A percentile compares a stretch with the other conserved stretches of the same genome.
phyloP scores from a whole-genome alignment of 2,113 vertebrate genomes.

The Hepsetus odoe region DNA sequence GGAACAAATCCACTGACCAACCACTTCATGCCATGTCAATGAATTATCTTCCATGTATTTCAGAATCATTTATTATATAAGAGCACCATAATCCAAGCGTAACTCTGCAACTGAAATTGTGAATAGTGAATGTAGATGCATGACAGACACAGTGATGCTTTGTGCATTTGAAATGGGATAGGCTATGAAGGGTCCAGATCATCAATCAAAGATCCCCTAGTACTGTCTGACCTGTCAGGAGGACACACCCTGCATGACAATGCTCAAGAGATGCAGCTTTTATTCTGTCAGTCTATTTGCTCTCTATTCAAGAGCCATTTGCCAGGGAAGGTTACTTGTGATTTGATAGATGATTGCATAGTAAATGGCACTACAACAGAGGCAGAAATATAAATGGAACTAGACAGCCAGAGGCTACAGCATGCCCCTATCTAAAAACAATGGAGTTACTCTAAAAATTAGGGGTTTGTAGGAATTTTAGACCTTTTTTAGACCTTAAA shows the following conservation, averaged over 20 bases:
- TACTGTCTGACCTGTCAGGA: neutral
- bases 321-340: neutral
- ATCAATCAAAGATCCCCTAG: neutral
- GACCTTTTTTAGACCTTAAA: neutral
- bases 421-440: neutral
- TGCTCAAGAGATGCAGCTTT: conserved; percentile 4
- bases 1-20: too few species aligned
- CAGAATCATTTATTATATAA: too few species aligned
- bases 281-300: conserved; percentile 5
- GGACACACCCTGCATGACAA: neutral
- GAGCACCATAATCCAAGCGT: too few species aligned
- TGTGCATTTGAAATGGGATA: neutral
- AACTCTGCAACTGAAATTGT: too few species aligned
- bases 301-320: conserved; percentile 2
- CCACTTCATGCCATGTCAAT: too few species aligned
- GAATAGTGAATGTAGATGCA: too few species aligned
- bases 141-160: neutral
- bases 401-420: neutral
- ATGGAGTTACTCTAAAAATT: neutral
- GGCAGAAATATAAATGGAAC: neutral
- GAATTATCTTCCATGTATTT: too few species aligned
- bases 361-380: neutral
- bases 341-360: conserved; percentile 2
- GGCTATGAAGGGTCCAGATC: neutral
- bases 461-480: neutral